phyloP scores from a whole-genome alignment of 2,888 invertebrate genomes.

The Spodoptera littoralis region DNA sequence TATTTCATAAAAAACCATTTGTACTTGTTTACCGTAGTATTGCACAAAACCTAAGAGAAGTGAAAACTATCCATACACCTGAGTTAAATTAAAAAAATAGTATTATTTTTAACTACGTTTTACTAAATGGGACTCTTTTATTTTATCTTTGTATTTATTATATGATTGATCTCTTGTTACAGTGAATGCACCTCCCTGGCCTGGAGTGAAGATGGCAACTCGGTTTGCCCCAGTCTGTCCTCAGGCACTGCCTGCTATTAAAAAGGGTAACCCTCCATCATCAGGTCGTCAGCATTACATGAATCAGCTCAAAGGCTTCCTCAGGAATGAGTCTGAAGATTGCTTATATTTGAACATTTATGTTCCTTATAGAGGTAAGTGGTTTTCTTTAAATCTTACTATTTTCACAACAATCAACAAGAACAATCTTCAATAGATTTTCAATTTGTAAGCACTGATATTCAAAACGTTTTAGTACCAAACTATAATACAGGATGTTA shows the following conservation, averaged over 20 bases:
- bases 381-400: neutral
- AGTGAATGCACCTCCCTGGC: constrained; percentile 95
- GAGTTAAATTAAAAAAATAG: too few species aligned
- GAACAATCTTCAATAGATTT: neutral
- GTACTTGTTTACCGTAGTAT: too few species aligned
- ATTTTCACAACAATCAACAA: too few species aligned
- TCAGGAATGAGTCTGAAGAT: constrained; percentile 93
- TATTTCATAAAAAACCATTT: too few species aligned
- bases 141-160: too few species aligned
- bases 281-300: constrained; percentile 92
- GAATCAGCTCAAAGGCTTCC: constrained; percentile 91
- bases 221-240: constrained; percentile 95
- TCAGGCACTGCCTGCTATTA: constrained; percentile 92
- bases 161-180: constrained; percentile 59
- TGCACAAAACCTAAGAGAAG: too few species aligned
- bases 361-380: constrained; percentile 94
- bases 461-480: too few species aligned
- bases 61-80: too few species aligned
- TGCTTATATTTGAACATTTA: constrained; percentile 98
- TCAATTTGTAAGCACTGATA: too few species aligned
- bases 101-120: too few species aligned
- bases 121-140: too few species aligned
- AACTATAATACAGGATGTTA: too few species aligned
- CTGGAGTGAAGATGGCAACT: constrained; percentile 91
- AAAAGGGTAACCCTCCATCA: constrained; percentile 89